Percentiles rank a stretch among this genome's conserved stretches.
Evolutionary conservation across 2,888 invertebrate species (phyloP).

Genomic region (Tanaodytes sp.): DNA sequence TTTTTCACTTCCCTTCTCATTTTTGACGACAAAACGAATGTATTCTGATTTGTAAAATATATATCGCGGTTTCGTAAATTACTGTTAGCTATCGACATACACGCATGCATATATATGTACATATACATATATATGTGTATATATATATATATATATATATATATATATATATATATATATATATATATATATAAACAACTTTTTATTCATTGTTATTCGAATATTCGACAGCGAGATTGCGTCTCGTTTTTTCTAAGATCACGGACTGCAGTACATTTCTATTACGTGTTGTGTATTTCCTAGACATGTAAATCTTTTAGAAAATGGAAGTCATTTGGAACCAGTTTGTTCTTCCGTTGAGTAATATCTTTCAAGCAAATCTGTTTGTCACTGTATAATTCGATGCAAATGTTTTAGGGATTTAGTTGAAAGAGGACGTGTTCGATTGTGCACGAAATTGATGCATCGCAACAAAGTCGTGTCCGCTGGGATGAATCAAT

Average conservation of each 20-base stretch:
- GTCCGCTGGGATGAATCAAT: constrained; percentile 32
- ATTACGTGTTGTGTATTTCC: constrained; percentile 54
- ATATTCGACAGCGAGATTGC: constrained; percentile 53
- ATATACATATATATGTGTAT: constrained; percentile 58
- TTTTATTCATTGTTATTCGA: constrained; percentile 55
- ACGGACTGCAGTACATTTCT: constrained; percentile 53
- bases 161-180: constrained; percentile 56
- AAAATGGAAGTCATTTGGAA: constrained; percentile 47
- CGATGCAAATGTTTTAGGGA: constrained; percentile 32
- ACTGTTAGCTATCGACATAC: constrained; percentile 52
- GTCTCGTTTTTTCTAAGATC: constrained; percentile 54
- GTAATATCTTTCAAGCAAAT: constrained; percentile 42
- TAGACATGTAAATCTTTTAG: constrained; percentile 54
- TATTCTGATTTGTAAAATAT: constrained; percentile 53
- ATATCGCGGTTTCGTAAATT: constrained; percentile 54
- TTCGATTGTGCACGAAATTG: constrained; percentile 49
- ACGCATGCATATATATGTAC: constrained; percentile 45
- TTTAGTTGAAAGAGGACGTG: constrained; percentile 26
- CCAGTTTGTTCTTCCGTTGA: constrained; percentile 51
- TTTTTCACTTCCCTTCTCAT: constrained; percentile 26
- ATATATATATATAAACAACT: constrained; percentile 59
- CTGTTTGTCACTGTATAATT: constrained; percentile 45
- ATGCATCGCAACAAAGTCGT: constrained; percentile 42
- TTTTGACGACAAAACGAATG: constrained; percentile 48
- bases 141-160: constrained; percentile 59